Percentiles rank a stretch among this genome's conserved stretches.
phyloP scores from a whole-genome alignment of 2,113 vertebrate species.

The Butastur rufipennis region DNA sequence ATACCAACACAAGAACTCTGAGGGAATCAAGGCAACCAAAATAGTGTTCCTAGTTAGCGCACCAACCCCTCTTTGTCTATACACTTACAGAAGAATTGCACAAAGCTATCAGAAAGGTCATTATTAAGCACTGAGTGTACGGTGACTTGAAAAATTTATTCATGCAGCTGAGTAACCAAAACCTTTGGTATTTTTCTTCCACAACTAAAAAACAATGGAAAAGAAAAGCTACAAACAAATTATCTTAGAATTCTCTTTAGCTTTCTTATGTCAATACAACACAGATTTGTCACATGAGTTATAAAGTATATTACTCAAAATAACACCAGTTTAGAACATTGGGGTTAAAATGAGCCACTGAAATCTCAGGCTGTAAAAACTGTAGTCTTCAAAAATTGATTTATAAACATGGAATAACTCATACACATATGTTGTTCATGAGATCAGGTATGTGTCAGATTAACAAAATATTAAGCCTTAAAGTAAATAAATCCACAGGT shows the following conservation, averaged over 20 bases:
- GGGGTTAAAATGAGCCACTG: background rate
- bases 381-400: background rate
- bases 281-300: background rate
- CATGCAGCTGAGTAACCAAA: background rate
- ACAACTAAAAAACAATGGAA: background rate
- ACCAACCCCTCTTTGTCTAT: background rate
- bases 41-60: fast-evolving
- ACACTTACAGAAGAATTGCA: background rate
- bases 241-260: background rate
- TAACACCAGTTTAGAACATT: background rate
- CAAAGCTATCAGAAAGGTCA: background rate
- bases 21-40: background rate
- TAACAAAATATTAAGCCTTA: background rate
- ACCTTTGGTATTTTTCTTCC: background rate
- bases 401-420: background rate
- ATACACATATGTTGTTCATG: background rate
- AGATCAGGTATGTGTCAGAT: background rate
- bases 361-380: background rate
- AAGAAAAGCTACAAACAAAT: background rate
- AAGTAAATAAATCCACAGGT: background rate
- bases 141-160: background rate
- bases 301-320: background rate
- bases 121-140: background rate
- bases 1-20: background rate
- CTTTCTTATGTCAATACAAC: background rate